Evolutionary conservation across 2,888 invertebrate genomes (phyloP), one percentile per base, ranked within the genome.

Genomic region (Pristionchus arcanus): DNA sequence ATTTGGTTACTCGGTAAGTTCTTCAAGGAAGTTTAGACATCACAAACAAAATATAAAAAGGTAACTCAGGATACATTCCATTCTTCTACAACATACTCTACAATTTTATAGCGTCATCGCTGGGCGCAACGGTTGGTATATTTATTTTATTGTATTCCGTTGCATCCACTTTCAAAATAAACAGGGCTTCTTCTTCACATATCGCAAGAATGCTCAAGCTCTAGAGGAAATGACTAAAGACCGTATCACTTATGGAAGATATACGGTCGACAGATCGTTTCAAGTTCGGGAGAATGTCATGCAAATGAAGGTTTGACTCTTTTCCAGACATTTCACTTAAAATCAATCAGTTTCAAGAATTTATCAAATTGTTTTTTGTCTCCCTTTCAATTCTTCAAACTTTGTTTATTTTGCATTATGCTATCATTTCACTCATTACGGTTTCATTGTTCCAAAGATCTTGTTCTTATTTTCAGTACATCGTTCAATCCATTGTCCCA

Each of bases 241-340:
- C 7, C 31, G 37, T 0, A 49, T 81, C 9, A 9, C 81, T 1
- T 81, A 49, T 28, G 49, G 49, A 2, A 49, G 28, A 2, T 81
- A 81, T 49, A 81, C 49, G 7, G 81, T 81, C 11, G 81, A 53
- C n/a, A 31, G 81, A 21, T 81, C 81, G 0, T 81, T 81, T 7
- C 81, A 81, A 81, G 81, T 81, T 4, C 25, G 81, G 37, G 81
- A 81, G 49, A 81, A 81, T 28, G 81, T 81, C 0, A 49, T 42
- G 15, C 49, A 49, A 11, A 81, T 81, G 81, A 42, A 81, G 81
- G 81, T 81, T 37, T 42, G 21, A 0, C 28, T 81, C 0, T n/a
- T 81, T n/a, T 25, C n/a, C n/a, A n/a, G n/a, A n/a, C n/a, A n/a
- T n/a, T n/a, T n/a, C n/a, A n/a, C n/a, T n/a, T n/a, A n/a, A n/a